Base-by-base conservation (phyloP, 2,113 vertebrate genomes). In the Pipa parva region DNA sequence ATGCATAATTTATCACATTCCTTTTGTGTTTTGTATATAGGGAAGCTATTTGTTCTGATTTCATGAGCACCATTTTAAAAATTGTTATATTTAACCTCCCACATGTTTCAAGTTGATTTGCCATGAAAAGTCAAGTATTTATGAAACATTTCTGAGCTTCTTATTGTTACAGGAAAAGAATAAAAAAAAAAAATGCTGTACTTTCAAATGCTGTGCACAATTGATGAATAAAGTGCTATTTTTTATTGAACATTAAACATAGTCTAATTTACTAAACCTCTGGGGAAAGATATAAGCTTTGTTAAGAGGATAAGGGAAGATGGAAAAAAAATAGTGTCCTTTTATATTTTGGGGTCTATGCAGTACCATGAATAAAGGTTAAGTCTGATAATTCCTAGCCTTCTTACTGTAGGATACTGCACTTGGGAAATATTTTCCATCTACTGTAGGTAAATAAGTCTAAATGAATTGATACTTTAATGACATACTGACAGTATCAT, bases 211-310 rank as follows among this genome's bases (percentile, higher is more conserved):
- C 28, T 22, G 9, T 73, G 73, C 46, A 71, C 58, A 66, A 22
- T 31, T 57, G 2, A 12, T 64, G 57, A 76, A 64, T 2, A 26
- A 76, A 74, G 18, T 71, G 65, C 78, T 74, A 72, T 63, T 69
- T 72, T 18, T 33, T 62, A 24, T 54, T 73, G 17, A 33, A 37
- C 21, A 67, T 66, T 67, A 59, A 7, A 63, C 39, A 65, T 54
- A 60, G 24, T 58, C 20, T 20, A 63, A 63, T 56, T 78, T 71
- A 73, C 11, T 71, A 63, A n/a, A 27, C 72, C 65, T n/a, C 39
- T 42, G 13, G 39, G n/a, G 26, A n/a, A 70, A 71, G 67, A 65
- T 74, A 63, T 59, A 63, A 8, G 33, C 39, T 73, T 48, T 71
- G 50, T 2, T 15, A 10, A 37, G 17, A 36, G 3, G 15, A 36